These are phyloP conservation scores for Okapia johnstoni DNA, from an alignment of 2,113 vertebrate species.

Conservation along the genomic window DNA sequence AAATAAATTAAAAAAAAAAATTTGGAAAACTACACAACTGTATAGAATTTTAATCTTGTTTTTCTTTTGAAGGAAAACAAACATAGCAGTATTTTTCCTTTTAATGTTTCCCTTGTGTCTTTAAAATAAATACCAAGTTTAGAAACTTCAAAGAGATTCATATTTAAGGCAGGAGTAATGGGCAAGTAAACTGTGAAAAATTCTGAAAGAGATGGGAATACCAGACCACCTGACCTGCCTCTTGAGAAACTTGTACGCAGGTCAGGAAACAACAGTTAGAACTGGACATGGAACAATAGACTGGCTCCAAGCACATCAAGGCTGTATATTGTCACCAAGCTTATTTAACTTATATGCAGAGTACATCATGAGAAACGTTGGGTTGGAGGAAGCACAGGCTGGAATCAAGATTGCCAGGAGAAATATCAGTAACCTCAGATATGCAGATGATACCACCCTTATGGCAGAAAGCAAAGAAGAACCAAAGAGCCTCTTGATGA, in stretches of 20 bases:
- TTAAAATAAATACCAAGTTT: background rate
- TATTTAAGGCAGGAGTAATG: background rate
- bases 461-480: background rate
- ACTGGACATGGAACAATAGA: background rate
- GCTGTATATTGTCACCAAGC: background rate
- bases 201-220: background rate
- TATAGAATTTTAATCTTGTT: background rate
- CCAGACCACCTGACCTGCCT: background rate
- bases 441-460: background rate
- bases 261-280: background rate
- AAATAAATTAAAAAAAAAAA: background rate
- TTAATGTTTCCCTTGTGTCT: background rate
- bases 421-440: background rate
- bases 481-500: background rate
- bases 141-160: background rate
- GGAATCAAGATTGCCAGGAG: background rate
- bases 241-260: background rate
- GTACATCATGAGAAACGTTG: background rate
- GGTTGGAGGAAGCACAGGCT: background rate
- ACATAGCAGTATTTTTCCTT: background rate
- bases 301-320: background rate
- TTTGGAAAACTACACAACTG: background rate
- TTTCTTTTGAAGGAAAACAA: slow-evolving; percentile 23
- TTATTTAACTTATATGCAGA: background rate
- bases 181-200: background rate